Percentiles rank a stretch among this genome's conserved stretches.
phyloP scores from a whole-genome alignment of 2,888 invertebrate species.

The Autographa gamma region DNA sequence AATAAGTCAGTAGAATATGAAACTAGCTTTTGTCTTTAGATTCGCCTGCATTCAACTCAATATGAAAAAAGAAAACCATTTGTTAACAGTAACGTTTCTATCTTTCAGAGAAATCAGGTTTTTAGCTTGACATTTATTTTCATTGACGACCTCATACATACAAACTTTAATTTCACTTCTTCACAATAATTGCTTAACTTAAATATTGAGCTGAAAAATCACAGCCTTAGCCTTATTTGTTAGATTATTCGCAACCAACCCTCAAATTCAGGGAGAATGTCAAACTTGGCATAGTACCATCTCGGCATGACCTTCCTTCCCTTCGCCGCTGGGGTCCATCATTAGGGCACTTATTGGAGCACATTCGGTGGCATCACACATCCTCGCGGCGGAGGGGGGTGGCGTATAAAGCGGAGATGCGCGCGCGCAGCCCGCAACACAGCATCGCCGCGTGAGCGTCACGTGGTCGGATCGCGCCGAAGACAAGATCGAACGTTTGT shows the following conservation, averaged over 20 bases:
- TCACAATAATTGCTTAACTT: too few species aligned
- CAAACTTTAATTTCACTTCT: too few species aligned
- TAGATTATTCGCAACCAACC: too few species aligned
- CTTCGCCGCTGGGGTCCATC: slow-evolving; percentile 43
- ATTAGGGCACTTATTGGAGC: slow-evolving; percentile 61
- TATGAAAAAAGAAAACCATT: neutral
- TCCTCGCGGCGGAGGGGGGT: slow-evolving; percentile 69
- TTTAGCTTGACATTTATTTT: too few species aligned
- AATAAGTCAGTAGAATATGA: neutral
- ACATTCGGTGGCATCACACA: slow-evolving; percentile 59
- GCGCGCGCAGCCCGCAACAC: slow-evolving; percentile 65
- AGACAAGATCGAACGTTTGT: slow-evolving; percentile 49
- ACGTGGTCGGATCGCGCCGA: slow-evolving; percentile 46
- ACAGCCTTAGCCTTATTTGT: too few species aligned
- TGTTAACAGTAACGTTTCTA: neutral
- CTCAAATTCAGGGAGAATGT: neutral
- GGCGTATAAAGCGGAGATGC: slow-evolving; percentile 78
- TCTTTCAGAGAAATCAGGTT: too few species aligned
- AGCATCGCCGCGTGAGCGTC: slow-evolving; percentile 61
- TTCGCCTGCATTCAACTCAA: neutral
- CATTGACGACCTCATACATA: too few species aligned
- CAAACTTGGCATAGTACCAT: neutral
- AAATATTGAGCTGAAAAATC: too few species aligned
- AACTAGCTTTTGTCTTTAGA: neutral
- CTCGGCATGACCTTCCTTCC: slow-evolving; percentile 45